Evolutionary conservation across 1,140 invertebrate genomes (phyloP), one percentile per base, ranked within the genome.

Genomic region (Pristionchus pacificus): DNA sequence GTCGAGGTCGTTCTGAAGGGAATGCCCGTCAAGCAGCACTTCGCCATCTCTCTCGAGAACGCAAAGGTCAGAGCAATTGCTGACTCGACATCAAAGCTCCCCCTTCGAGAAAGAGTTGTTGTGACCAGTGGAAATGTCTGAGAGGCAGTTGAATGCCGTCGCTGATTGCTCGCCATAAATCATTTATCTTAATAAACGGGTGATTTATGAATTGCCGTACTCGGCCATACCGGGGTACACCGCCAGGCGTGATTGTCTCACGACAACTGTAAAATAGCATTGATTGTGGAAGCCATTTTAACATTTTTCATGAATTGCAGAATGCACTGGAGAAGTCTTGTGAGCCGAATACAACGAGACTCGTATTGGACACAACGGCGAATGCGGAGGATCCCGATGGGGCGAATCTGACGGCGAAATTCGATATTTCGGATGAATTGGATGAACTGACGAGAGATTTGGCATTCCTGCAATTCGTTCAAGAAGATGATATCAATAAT

Each of bases 391-490:
- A 75, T n/a, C 62, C 65, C 24, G 74, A 67, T 24, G 74, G 64
- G 24, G 74, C 66, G 2, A 29, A 68, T 63, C 33, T 73, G 10
- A 65, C 30, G 14, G 78, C 76, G 2, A 75, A 73, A 10, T 83
- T 81, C 62, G 81, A 83, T 65, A 83, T 83, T 63, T 77, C 70
- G 31, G 79, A 76, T 61, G 81, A 83, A 62, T 49, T 83, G 10
- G 79, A 79, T 55, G 82, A 83, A 69, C 77, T 83, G 58, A 77
- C 84, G 33, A 84, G 79, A 70, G 81, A 83, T 70, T 66, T 83
- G 0, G 77, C 76, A 3, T 83, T 83, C 67, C 65, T 83, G 14
- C 70, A 81, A 59, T 83, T 80, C 74, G 78, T 84, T 61, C 79
- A 83, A 60, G 72, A 67, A 25, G 82, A 83, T 61, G 81, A 83